A percentile compares a stretch with the other conserved stretches of the same genome.
phyloP scores from a whole-genome alignment of 2,113 vertebrate genomes.

The Thunnus maccoyii region DNA sequence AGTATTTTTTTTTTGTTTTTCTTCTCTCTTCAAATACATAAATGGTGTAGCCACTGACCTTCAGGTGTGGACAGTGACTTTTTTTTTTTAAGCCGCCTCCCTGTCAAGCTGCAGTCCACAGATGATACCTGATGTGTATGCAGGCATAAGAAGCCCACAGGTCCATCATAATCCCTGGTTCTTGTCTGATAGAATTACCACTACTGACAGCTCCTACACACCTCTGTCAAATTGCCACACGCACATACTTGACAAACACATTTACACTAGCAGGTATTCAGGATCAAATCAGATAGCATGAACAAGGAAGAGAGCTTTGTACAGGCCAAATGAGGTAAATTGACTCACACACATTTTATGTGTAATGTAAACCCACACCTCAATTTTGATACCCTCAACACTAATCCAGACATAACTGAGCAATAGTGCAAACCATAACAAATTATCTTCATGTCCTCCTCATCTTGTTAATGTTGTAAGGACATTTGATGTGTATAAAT shows the following conservation, averaged over 20 bases:
- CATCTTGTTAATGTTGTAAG: no score
- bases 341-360: no score
- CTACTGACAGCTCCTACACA: constrained; percentile 15
- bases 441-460: no score
- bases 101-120: constrained; percentile 22
- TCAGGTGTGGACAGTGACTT: constrained; percentile 7
- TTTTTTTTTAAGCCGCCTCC: not conserved
- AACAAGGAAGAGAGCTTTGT: constrained; percentile 8
- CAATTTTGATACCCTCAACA: no score
- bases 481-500: not conserved
- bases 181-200: constrained; percentile 18
- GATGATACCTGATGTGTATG: constrained; percentile 31
- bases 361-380: no score
- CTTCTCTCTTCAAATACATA: not conserved
- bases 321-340: not conserved
- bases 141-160: not conserved
- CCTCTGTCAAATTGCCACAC: not conserved
- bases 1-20: not conserved
- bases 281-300: constrained; percentile 27
- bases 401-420: no score
- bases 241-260: not conserved
- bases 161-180: constrained; percentile 2
- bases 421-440: no score
- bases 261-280: not conserved
- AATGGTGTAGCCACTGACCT: constrained; percentile 3